These are phyloP conservation scores for Rhabdomys dilectus DNA, from an alignment of 2,113 vertebrate genomes.

Conservation along the genomic window DNA sequence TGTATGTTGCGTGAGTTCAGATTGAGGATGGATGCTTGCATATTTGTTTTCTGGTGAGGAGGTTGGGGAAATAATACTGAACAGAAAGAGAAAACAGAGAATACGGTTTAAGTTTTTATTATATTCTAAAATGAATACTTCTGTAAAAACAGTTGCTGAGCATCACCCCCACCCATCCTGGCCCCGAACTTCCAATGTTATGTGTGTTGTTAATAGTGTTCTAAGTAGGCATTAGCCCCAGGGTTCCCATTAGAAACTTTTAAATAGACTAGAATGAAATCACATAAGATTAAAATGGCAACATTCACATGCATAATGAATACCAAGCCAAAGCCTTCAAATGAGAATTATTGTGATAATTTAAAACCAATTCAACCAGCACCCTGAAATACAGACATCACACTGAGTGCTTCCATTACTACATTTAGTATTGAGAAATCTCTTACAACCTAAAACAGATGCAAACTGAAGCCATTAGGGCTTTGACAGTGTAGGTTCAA, in stretches of 20 bases:
- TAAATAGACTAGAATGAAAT: constrained; percentile 60
- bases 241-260: constrained; percentile 68
- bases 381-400: constrained; percentile 2
- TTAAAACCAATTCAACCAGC: constrained; percentile 58
- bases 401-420: constrained; percentile 7
- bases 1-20: neutral
- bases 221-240: constrained; percentile 37
- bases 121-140: constrained; percentile 40
- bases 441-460: constrained; percentile 15
- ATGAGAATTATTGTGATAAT: constrained; percentile 51
- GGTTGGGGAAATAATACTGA: neutral
- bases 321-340: constrained; percentile 45
- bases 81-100: neutral
- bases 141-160: constrained; percentile 27
- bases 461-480: constrained; percentile 44
- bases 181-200: neutral
- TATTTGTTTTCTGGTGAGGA: neutral
- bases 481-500: constrained; percentile 33
- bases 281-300: constrained; percentile 39
- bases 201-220: constrained; percentile 55
- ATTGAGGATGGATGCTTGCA: neutral
- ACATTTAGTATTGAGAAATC: constrained; percentile 20
- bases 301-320: constrained; percentile 44
- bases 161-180: neutral
- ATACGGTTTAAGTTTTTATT: neutral